Percentiles rank a stretch among this genome's conserved stretches.
Evolutionary conservation across 2,888 invertebrate species (phyloP).

Genomic region (Esperia sulphurella): DNA sequence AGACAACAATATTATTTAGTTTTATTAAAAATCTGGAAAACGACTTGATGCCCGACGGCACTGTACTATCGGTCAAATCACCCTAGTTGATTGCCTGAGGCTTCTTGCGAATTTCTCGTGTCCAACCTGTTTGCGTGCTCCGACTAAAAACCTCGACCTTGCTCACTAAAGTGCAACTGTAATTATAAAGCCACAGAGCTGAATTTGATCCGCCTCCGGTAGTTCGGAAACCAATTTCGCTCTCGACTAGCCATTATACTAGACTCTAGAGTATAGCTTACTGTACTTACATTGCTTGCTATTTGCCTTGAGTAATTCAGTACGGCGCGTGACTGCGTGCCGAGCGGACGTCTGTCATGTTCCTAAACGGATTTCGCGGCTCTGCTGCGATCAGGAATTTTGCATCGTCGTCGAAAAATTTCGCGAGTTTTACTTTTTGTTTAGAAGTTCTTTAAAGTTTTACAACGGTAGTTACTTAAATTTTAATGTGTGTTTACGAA

Average conservation of each 20-base stretch:
- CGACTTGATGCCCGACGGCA: too few relatives aligned
- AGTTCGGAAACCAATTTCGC: constrained; percentile 68
- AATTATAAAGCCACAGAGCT: constrained; percentile 33
- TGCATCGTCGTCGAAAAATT: constrained; percentile 30
- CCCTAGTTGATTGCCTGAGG: constrained; percentile 49
- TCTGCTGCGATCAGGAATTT: constrained; percentile 40
- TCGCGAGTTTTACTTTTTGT: constrained; percentile 14
- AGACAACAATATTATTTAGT: too few relatives aligned
- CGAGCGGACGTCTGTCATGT: constrained; percentile 33
- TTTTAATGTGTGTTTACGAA: constrained; percentile 29
- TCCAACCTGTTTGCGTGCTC: constrained; percentile 52
- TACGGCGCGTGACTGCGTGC: constrained; percentile 63
- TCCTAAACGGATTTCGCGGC: background rate
- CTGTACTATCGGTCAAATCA: constrained; percentile 43
- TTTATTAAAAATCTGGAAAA: too few relatives aligned
- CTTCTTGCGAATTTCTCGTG: constrained; percentile 58
- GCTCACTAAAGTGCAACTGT: constrained; percentile 38
- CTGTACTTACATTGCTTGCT: background rate
- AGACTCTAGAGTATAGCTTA: too few relatives aligned
- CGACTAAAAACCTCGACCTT: constrained; percentile 36
- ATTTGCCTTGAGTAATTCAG: constrained; percentile 54
- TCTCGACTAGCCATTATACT: constrained; percentile 45
- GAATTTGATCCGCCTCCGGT: constrained; percentile 31
- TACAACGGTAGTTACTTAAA: constrained; percentile 17
- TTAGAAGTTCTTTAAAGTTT: background rate